Evolutionary conservation across 2,888 invertebrate genomes (phyloP), one percentile per base, ranked within the genome.

Genomic region (Artemia sinica): DNA sequence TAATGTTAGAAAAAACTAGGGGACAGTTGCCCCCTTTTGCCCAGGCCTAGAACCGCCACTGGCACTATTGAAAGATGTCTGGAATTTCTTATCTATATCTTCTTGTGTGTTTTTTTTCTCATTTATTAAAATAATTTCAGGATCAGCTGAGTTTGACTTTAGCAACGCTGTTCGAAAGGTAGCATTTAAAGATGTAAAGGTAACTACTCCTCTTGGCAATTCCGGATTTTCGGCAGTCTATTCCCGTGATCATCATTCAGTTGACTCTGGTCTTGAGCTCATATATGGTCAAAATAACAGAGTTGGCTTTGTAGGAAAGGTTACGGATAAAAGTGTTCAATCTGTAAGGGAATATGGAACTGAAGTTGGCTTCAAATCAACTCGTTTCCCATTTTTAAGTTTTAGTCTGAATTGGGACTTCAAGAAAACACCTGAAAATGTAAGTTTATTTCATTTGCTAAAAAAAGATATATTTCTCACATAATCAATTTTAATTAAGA

Each of bases 321-420:
- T 58, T 8, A 58, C 8, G 14, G 58, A 58, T 18, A 58, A 58
- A 10, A 58, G 58, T 18, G 18, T n/a, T 14, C 14, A n/a, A 1
- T 18, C 58, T 58, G 8, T 58, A 18, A 50, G 58, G 51, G 49
- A 69, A 9, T 70, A 68, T 66, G 68, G 50, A 66, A 70, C 70
- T 9, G 63, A 48, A 14, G 51, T 70, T n/a, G 48, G 49, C 18
- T 70, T 68, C 68, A 68, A 70, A 58, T 73, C 73, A 0, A 71
- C 72, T n/a, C 71, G 73, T 50, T 70, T 72, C 63, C 67, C 71
- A 12, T 68, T 71, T 65, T 51, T 73, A 10, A 73, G 73, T 69
- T 84, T 86, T 76, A 82, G 81, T 69, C 49, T 85, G 6, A 80
- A 83, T 52, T 85, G 83, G 73, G 82, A 84, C 69, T 77, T 80